phyloP scores from a whole-genome alignment of 1,140 invertebrate species.

The Zaprionus taronus region DNA sequence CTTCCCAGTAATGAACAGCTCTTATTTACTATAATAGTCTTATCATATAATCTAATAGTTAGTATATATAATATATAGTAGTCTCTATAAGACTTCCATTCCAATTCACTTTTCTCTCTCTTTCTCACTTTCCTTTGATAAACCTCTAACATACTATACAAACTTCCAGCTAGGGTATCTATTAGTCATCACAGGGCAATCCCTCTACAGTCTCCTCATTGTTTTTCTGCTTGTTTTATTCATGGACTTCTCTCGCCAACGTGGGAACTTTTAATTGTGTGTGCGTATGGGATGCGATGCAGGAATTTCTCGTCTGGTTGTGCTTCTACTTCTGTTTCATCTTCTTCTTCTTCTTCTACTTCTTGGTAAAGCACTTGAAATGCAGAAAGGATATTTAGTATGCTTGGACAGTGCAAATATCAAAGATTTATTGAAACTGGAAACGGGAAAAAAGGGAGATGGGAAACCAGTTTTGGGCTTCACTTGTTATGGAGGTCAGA shows the following conservation, averaged over 20 bases:
- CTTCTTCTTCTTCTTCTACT: conserved; percentile 4
- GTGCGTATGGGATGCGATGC: conserved; percentile 51
- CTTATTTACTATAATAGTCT: too few species aligned
- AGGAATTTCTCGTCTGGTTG: conserved; percentile 50
- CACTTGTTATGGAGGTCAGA: conserved; percentile 52
- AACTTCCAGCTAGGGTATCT: conserved; percentile 8
- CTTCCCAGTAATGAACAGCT: too few species aligned
- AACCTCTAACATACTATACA: background rate
- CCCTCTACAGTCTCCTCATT: too few species aligned
- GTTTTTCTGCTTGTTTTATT: conserved; percentile 66
- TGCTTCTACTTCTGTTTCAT: conserved; percentile 4
- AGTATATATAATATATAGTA: too few species aligned
- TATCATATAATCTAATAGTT: too few species aligned
- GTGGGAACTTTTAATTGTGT: conserved; percentile 80
- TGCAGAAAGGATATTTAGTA: conserved; percentile 76
- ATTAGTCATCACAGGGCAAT: background rate
- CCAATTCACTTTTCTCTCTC: background rate
- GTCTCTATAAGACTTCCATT: too few species aligned
- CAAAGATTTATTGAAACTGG: conserved; percentile 67
- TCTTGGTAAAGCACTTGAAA: conserved; percentile 54
- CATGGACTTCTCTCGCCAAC: conserved; percentile 50
- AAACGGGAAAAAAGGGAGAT: background rate
- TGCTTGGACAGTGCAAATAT: conserved; percentile 72
- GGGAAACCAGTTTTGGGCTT: conserved; percentile 55
- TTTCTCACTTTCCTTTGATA: too few species aligned